A percentile compares a stretch with the other conserved stretches of the same genome.
Conservation (phyloP, 2,113 vertebrate species). For the Tragulus kanchil region DNA sequence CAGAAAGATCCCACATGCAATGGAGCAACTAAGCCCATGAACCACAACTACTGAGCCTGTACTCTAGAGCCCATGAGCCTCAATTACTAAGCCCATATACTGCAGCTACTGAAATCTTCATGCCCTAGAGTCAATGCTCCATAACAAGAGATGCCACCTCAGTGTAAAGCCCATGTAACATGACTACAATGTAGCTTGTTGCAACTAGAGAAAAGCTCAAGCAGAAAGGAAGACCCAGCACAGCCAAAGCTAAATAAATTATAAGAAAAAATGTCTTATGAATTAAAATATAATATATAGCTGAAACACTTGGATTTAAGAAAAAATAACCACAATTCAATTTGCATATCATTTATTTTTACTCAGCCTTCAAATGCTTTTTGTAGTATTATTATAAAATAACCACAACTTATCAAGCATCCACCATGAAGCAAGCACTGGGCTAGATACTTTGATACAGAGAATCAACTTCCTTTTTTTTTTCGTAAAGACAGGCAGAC, state of each 20-base stretch:
- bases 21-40: not conserved
- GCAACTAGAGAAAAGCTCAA: not conserved
- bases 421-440: not conserved
- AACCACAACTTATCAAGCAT: not conserved
- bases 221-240: not conserved
- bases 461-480: not conserved
- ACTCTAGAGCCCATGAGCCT: not conserved
- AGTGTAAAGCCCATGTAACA: not conserved
- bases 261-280: not conserved
- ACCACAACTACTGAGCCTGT: not conserved
- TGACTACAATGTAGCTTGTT: not conserved
- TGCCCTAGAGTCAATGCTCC: not conserved
- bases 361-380: slow-evolving; percentile 17
- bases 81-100: not conserved
- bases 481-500: no score
- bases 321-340: not conserved
- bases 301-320: no score
- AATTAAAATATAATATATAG: no score
- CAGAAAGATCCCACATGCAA: not conserved
- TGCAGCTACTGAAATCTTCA: not conserved
- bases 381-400: not conserved
- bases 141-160: not conserved
- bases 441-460: not conserved
- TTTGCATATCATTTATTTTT: not conserved
- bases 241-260: not conserved